Percentiles rank a stretch among this genome's conserved stretches.
Evolutionary conservation across 2,888 invertebrate species (phyloP).

Genomic region (Lepidochitona cinerea): DNA sequence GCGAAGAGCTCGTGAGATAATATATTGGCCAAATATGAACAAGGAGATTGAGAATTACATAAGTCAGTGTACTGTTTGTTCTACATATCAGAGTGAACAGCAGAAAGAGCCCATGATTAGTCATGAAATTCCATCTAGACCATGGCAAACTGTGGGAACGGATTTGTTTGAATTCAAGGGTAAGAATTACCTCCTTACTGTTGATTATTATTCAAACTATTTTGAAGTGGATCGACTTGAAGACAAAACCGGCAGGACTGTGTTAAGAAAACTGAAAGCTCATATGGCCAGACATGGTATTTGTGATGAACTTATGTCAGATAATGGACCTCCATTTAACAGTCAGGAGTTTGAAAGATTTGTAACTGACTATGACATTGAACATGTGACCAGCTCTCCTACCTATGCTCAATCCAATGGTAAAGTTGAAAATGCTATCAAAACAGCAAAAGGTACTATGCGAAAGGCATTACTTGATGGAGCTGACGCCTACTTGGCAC

Average conservation of each 20-base stretch:
- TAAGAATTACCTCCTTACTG: slow-evolving; percentile 14
- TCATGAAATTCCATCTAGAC: slow-evolving; percentile 16
- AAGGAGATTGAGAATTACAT: slow-evolving; percentile 14
- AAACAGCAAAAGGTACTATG: background rate
- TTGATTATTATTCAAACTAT: slow-evolving; percentile 18
- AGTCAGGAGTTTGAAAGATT: slow-evolving; percentile 2
- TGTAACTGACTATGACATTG: background rate
- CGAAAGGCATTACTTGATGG: background rate
- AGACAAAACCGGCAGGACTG: slow-evolving; percentile 11
- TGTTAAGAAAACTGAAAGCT: slow-evolving; percentile 14
- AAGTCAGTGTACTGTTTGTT: slow-evolving; percentile 14
- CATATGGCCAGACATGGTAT: slow-evolving; percentile 31
- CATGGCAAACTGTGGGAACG: slow-evolving; percentile 24
- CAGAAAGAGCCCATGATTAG: slow-evolving; percentile 22
- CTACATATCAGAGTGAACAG: slow-evolving; percentile 10
- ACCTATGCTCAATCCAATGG: slow-evolving; percentile 3
- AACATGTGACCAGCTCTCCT: slow-evolving; percentile 11
- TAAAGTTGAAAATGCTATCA: slow-evolving; percentile 2
- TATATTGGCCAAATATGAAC: slow-evolving; percentile 28
- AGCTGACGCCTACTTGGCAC: background rate
- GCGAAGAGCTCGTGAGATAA: slow-evolving; percentile 16
- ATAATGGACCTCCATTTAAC: slow-evolving; percentile 28
- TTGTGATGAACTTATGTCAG: slow-evolving; percentile 20
- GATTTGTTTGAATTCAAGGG: slow-evolving; percentile 17
- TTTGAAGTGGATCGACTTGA: slow-evolving; percentile 18